phyloP scores from a whole-genome alignment of 2,888 invertebrate species.

The Andrena dorsata region DNA sequence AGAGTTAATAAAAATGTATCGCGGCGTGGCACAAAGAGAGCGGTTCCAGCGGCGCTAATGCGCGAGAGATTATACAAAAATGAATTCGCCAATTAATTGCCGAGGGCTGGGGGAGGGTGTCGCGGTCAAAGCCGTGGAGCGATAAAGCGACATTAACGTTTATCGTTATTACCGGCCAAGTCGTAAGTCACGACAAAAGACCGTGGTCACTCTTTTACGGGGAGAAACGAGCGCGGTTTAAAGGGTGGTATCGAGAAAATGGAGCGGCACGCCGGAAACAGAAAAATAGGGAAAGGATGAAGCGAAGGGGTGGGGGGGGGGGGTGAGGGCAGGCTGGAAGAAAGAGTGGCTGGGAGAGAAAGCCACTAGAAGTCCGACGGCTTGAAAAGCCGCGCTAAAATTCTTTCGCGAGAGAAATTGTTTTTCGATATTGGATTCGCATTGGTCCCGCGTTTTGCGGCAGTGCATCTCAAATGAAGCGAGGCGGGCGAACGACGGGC shows the following conservation, averaged over 20 bases:
- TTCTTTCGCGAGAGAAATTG: conserved; percentile 85
- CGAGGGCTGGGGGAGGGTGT: conserved; percentile 8
- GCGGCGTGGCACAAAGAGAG: not conserved
- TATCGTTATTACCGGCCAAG: conserved; percentile 70
- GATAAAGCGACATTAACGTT: conserved; percentile 73
- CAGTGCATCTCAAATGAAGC: conserved; percentile 80
- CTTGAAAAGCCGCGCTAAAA: conserved; percentile 77
- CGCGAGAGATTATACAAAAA: conserved; percentile 61
- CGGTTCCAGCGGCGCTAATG: conserved; percentile 10
- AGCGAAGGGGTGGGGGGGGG: conserved; percentile 30
- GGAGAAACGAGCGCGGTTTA: conserved; percentile 73
- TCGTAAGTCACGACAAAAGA: conserved; percentile 68
- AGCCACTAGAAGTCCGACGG: conserved; percentile 69
- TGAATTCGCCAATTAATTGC: conserved; percentile 71
- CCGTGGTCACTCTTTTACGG: conserved; percentile 67
- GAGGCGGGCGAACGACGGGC: conserved; percentile 31
- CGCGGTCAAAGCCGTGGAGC: conserved; percentile 58
- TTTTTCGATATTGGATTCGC: conserved; percentile 86
- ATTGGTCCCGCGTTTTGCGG: conserved; percentile 77
- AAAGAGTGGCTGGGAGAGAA: conserved; percentile 47
- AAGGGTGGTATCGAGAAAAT: conserved; percentile 70
- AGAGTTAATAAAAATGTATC: conserved; percentile 39
- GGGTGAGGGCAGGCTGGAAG: conserved; percentile 24
- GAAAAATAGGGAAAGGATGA: conserved; percentile 63
- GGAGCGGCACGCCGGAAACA: conserved; percentile 65